Evolutionary conservation across 2,888 invertebrate species (phyloP), one percentile per base, ranked within the genome.

Genomic region (Dysmachus trigonus): DNA sequence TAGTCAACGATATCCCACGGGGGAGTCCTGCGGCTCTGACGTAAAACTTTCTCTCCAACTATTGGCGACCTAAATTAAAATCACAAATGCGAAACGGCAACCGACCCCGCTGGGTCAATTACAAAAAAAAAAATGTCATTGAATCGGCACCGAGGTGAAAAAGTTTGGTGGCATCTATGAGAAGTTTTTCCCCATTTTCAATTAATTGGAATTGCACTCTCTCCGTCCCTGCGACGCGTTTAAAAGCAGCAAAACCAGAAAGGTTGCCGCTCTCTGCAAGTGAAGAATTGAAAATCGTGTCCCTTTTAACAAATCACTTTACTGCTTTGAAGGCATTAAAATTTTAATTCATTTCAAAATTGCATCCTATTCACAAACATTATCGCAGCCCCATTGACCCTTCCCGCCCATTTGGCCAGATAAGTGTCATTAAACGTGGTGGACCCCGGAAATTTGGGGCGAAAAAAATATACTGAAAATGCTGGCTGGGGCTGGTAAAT

Each of bases 1-100:
- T 35, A 38, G 31, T 81, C 81, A 81, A 81, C 62, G 53, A 62
- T 81, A 53, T 53, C 62, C 53, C 18, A n/a, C 81, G 81, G 53
- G 53, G 8, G 31, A 53, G 33, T 62, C 51, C 51, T 53, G 53
- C 62, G 53, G 53, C n/a, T 81, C 30, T 18, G 62, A 31, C 81
- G 18, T 13, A 53, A 81, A 81, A 81, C 22, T 81, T 81, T 35
- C 53, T 41, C 38, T 15, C 13, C 77, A 62, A 81, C 81, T 62
- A 27, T 27, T 62, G 62, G 62, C 62, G 22, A 27, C 62, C 62
- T 1, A 18, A 62, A 47, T 47, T 62, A 22, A 62, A 62, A 22
- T 62, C 62, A 7, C 62, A 62, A 62, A 62, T 62, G 62, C 62
- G 22, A 27, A n/a, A 62, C 18, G 27, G 18, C 62, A 18, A 10